Evolutionary conservation across 2,888 invertebrate genomes (phyloP), one percentile per base, ranked within the genome.

Genomic region (Lasioglossum pauxillum): DNA sequence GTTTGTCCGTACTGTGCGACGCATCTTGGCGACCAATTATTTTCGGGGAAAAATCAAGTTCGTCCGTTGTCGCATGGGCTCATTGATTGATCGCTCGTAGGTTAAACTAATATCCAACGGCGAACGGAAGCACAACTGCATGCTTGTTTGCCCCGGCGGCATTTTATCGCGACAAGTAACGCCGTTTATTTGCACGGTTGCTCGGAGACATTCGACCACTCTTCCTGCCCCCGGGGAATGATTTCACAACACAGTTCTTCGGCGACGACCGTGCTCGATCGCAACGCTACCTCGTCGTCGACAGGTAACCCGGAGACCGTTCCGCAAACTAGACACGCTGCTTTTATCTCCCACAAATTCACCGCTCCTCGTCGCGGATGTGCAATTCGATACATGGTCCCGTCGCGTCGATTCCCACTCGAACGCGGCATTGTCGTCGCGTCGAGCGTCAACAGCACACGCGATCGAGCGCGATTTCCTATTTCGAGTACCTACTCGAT

Each of bases 91-190:
- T 35, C 35, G 35, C 5, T 35, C 38, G 82, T 86, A 89, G 90
- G 73, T 23, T 89, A 86, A 84, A 91, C 91, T 92, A 92, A 92
- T 89, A 91, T 91, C 91, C 88, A 91, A 85, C 78, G 86, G 76
- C 82, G 80, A 75, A 73, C 76, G 84, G 57, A 72, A 44, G 78
- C 16, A 35, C 19, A 16, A 19, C 81, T 74, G 72, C 19, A 14
- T 23, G 38, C 69, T 69, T 1, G n/a, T 69, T 69, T 23, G 23
- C 12, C n/a, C 75, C 44, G 12, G 44, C 88, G 78, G 60, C 44
- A 53, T n/a, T 86, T 86, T 83, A 86, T 90, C 88, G 80, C 71
- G 84, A 81, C 76, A 60, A 78, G 69, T 53, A 46, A 74, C 57
- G 53, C 38, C 76, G 71, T 80, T 87, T 89, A 64, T 72, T 83